These are phyloP conservation scores for Hydrophis major DNA, from an alignment of 2,797 vertebrate genomes.

Conservation along the genomic window DNA sequence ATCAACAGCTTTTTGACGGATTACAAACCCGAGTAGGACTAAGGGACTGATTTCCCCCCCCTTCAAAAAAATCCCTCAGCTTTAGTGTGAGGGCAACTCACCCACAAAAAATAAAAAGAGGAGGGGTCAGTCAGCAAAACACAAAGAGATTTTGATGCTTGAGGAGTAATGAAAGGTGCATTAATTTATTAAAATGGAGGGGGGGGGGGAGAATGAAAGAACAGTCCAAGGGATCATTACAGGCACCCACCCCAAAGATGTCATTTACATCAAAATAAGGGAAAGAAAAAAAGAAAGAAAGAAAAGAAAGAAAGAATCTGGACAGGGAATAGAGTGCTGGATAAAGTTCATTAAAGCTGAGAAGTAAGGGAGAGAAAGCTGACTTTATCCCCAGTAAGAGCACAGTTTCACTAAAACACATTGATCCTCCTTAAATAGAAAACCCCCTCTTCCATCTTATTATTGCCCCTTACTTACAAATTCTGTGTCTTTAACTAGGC, in stretches of 20 bases:
- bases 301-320: fast-evolving
- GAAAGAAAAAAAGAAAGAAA: fast-evolving
- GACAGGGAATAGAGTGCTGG: background rate
- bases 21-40: conserved; percentile 76
- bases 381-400: conserved; percentile 14
- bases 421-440: background rate
- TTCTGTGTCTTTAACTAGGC: background rate
- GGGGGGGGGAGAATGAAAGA: conserved; percentile 36
- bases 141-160: conserved; percentile 63
- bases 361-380: background rate
- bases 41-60: conserved; percentile 40
- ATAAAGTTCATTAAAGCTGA: conserved; percentile 20
- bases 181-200: conserved; percentile 52
- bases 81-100: conserved; percentile 63
- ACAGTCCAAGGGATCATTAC: conserved; percentile 56
- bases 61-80: conserved; percentile 60
- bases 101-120: conserved; percentile 66
- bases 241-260: conserved; percentile 60
- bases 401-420: background rate
- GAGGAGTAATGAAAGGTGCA: conserved; percentile 56
- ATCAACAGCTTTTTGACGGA: conserved; percentile 80
- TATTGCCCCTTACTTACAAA: background rate
- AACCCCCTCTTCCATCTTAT: background rate
- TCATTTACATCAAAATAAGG: conserved; percentile 64
- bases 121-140: conserved; percentile 54